phyloP scores from a whole-genome alignment of 2,888 invertebrate species.

The Kuschelorhynchus macadamiae region DNA sequence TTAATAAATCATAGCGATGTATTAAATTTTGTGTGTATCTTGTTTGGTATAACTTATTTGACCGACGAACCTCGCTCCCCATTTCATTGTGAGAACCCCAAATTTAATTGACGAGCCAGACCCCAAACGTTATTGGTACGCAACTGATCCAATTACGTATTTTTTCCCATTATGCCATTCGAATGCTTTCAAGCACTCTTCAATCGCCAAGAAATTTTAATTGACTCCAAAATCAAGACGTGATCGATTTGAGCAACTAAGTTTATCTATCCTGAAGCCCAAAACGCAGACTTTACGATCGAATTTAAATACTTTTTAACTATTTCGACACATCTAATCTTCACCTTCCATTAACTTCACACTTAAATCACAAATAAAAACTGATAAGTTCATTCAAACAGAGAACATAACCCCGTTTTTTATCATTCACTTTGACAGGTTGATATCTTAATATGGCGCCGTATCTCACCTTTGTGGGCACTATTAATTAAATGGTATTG shows the following conservation, averaged over 20 bases:
- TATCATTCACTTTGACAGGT: slow-evolving; percentile 51
- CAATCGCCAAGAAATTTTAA: too few relatives aligned
- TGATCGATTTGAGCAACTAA: slow-evolving; percentile 35
- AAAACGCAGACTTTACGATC: slow-evolving; percentile 51
- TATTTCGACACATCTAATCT: slow-evolving; percentile 55
- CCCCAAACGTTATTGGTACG: too few relatives aligned
- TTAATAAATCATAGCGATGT: too few relatives aligned
- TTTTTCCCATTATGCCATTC: too few relatives aligned
- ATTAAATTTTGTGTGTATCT: too few relatives aligned
- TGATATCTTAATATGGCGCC: slow-evolving; percentile 59
- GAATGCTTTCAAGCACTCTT: too few relatives aligned
- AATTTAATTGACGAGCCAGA: too few relatives aligned
- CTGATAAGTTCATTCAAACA: slow-evolving; percentile 23
- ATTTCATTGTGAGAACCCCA: too few relatives aligned
- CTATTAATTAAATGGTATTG: slow-evolving; percentile 16
- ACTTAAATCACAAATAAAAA: slow-evolving; percentile 31
- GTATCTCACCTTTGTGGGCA: slow-evolving; percentile 34
- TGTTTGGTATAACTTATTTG: too few relatives aligned
- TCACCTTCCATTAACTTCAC: slow-evolving; percentile 56
- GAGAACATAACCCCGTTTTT: slow-evolving; percentile 26
- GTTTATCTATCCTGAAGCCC: slow-evolving; percentile 27
- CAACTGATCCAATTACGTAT: too few relatives aligned
- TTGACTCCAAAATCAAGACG: slow-evolving; percentile 16
- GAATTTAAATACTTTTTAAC: slow-evolving; percentile 53
- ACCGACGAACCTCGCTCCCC: too few relatives aligned